These are phyloP conservation scores for Glareola pratincola DNA, from an alignment of 2,113 vertebrate species.

Conservation along the genomic window DNA sequence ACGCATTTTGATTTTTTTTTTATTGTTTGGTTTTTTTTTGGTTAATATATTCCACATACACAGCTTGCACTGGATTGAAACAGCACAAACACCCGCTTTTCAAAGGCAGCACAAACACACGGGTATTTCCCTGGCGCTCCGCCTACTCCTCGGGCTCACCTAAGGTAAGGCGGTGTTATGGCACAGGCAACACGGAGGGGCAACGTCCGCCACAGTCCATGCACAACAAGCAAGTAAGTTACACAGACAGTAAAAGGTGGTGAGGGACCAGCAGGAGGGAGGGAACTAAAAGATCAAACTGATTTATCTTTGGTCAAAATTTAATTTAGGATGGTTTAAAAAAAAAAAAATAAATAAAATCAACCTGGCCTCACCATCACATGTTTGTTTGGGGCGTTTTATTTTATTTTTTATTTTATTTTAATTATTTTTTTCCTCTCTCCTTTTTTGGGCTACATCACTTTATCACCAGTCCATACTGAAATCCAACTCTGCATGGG, in stretches of 20 bases:
- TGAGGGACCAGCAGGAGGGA: not conserved
- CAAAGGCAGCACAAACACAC: constrained; percentile 1
- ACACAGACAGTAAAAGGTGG: constrained; percentile 51
- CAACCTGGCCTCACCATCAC: constrained; percentile 61
- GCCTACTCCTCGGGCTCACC: not conserved
- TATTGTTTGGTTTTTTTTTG: not conserved
- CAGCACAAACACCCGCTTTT: constrained; percentile 11
- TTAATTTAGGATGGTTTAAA: not conserved
- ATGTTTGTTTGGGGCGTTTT: not conserved
- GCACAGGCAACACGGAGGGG: constrained; percentile 53
- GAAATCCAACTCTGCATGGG: constrained; percentile 42
- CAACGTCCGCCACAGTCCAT: constrained; percentile 59
- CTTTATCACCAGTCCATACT: constrained; percentile 27
- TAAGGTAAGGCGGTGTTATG: constrained; percentile 7
- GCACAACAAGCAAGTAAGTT: constrained; percentile 69
- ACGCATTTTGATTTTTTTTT: not conserved
- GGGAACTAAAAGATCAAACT: constrained; percentile 18
- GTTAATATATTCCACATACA: constrained; percentile 14
- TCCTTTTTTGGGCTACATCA: constrained; percentile 54
- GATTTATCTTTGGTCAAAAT: not conserved
- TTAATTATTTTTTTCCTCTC: not conserved
- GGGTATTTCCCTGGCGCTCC: not conserved
- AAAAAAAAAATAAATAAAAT: not conserved
- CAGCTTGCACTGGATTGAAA: constrained; percentile 22
- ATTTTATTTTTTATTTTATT: not conserved